Evolutionary conservation across 2,888 invertebrate species (phyloP).

Genomic region (Crematogaster levior): DNA sequence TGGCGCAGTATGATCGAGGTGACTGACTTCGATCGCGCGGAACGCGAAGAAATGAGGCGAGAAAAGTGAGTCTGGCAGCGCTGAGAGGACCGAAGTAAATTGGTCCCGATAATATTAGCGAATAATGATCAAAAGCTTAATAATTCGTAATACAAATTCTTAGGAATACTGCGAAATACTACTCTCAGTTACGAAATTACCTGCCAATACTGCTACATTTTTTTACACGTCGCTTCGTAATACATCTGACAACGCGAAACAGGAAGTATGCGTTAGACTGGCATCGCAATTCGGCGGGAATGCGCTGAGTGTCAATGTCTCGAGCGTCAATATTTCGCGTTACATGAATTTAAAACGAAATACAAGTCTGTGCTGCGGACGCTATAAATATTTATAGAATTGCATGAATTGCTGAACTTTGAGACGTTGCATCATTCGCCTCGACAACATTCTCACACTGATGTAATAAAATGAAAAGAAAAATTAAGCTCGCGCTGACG

Average conservation of each 20-base stretch:
- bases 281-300: slow-evolving; percentile 8
- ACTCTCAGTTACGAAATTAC: not conserved
- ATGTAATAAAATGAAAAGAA: slow-evolving; percentile 12
- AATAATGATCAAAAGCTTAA: not conserved
- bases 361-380: not conserved
- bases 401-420: slow-evolving; percentile 26
- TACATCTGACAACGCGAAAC: not conserved
- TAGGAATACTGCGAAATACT: not conserved
- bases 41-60: slow-evolving; percentile 43
- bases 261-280: slow-evolving; percentile 9
- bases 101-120: slow-evolving; percentile 17
- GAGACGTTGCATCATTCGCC: slow-evolving; percentile 18
- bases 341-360: slow-evolving; percentile 20
- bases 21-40: slow-evolving; percentile 40
- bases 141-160: slow-evolving; percentile 1
- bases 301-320: slow-evolving; percentile 21
- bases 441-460: not conserved
- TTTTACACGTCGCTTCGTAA: not conserved
- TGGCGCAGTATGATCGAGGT: slow-evolving; percentile 35
- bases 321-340: slow-evolving; percentile 1
- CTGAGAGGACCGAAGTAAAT: slow-evolving; percentile 23
- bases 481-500: not conserved
- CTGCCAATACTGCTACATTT: not conserved
- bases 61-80: slow-evolving; percentile 26
- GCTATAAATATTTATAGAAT: slow-evolving; percentile 44